Evolutionary conservation across 1,140 invertebrate genomes (phyloP).

Genomic region (Drosophila kepulauana): DNA sequence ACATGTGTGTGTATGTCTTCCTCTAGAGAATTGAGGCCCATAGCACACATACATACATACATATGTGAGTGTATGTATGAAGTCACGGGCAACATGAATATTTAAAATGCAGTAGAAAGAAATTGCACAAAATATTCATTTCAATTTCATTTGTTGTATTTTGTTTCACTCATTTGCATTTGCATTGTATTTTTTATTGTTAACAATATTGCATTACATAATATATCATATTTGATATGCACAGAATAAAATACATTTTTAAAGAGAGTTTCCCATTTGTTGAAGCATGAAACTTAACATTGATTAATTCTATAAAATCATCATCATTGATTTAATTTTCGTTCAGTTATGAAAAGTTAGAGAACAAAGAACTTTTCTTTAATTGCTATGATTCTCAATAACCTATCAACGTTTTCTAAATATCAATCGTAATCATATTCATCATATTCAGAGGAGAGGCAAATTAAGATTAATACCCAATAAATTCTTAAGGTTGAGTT

Average conservation of each 20-base stretch:
- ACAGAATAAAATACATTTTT: background rate
- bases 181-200: constrained; percentile 22
- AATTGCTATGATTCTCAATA: no score
- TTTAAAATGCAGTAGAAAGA: constrained; percentile 63
- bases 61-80: constrained; percentile 20
- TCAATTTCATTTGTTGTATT: constrained; percentile 72
- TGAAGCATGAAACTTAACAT: no score
- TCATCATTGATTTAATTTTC: no score
- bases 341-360: no score
- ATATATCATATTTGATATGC: constrained; percentile 8
- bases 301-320: no score
- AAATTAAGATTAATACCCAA: constrained; percentile 31
- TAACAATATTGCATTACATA: constrained; percentile 22
- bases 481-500: background rate
- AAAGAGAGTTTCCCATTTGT: background rate
- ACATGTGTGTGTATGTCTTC: constrained; percentile 23
- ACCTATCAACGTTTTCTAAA: no score
- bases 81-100: constrained; percentile 62
- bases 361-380: no score
- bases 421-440: no score
- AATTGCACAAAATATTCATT: constrained; percentile 79
- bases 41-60: constrained; percentile 27
- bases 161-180: constrained; percentile 39
- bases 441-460: background rate
- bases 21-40: constrained; percentile 56